Conservation (phyloP, 2,113 vertebrate genomes). For the Scatophagus argus region DNA sequence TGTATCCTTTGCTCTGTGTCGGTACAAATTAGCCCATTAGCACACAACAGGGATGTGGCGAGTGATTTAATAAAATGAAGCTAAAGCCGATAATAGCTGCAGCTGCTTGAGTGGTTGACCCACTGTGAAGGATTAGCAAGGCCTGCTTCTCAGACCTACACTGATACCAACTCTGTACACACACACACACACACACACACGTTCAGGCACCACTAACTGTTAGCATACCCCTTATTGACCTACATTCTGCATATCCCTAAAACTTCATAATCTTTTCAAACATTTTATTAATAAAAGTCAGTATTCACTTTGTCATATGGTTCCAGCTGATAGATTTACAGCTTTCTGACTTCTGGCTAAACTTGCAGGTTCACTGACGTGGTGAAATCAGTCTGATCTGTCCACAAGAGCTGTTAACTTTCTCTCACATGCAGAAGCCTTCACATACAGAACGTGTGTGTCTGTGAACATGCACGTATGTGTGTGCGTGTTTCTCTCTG, state of each 20-base stretch:
- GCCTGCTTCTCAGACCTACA: conserved; percentile 22
- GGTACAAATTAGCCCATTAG: conserved; percentile 89
- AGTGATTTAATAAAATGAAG: conserved; percentile 74
- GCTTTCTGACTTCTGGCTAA: conserved; percentile 45
- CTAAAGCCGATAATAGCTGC: conserved; percentile 77
- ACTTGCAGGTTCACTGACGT: conserved; percentile 32
- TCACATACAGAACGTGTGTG: conserved; percentile 16
- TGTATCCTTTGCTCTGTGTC: conserved; percentile 89
- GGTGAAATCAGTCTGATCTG: conserved; percentile 34
- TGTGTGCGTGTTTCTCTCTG: conserved; percentile 11
- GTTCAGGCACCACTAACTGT: neutral
- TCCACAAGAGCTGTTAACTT: neutral
- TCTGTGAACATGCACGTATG: conserved; percentile 2
- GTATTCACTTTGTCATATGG: conserved; percentile 31
- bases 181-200: conserved; percentile 25
- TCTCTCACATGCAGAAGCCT: conserved; percentile 13
- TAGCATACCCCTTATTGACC: too few relatives aligned
- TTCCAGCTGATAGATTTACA: conserved; percentile 38
- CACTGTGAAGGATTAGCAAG: conserved; percentile 78
- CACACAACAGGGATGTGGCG: conserved; percentile 85
- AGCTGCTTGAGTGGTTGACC: conserved; percentile 73
- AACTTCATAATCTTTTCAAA: too few relatives aligned
- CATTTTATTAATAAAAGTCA: neutral
- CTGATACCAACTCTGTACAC: neutral
- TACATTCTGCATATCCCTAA: neutral